Evolutionary conservation across 2,113 vertebrate species (phyloP).

Genomic region (Dicaeum eximium): DNA sequence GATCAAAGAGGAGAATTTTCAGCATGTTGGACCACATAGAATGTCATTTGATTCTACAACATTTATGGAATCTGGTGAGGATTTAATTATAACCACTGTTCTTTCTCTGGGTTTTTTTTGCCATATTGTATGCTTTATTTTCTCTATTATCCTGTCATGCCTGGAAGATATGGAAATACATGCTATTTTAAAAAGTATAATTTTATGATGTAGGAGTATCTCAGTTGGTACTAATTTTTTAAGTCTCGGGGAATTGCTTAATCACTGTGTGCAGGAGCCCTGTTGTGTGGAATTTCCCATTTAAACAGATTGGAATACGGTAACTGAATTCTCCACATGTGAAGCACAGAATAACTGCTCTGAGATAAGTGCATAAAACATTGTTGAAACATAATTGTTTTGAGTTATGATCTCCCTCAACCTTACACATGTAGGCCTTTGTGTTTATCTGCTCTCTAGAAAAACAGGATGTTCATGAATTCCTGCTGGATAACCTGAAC

Average conservation of each 20-base stretch:
- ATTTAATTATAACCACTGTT: background rate
- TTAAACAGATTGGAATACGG: background rate
- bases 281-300: background rate
- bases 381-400: background rate
- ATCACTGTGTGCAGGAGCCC: background rate
- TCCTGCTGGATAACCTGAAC: conserved; percentile 84
- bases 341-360: background rate
- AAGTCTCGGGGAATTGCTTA: background rate
- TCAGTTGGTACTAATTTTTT: background rate
- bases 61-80: conserved; percentile 88
- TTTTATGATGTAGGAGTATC: background rate
- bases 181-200: background rate
- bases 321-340: background rate
- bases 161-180: background rate
- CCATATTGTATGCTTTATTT: background rate
- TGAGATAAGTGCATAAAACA: background rate
- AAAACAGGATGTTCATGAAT: conserved; percentile 88
- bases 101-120: background rate
- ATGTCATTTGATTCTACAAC: conserved; percentile 79
- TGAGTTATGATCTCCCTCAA: background rate
- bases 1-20: conserved; percentile 79
- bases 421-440: background rate
- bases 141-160: background rate
- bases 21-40: conserved; percentile 71
- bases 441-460: conserved; percentile 71